Conservation (phyloP, 2,888 invertebrate genomes). For the Poecilus cupreus region DNA sequence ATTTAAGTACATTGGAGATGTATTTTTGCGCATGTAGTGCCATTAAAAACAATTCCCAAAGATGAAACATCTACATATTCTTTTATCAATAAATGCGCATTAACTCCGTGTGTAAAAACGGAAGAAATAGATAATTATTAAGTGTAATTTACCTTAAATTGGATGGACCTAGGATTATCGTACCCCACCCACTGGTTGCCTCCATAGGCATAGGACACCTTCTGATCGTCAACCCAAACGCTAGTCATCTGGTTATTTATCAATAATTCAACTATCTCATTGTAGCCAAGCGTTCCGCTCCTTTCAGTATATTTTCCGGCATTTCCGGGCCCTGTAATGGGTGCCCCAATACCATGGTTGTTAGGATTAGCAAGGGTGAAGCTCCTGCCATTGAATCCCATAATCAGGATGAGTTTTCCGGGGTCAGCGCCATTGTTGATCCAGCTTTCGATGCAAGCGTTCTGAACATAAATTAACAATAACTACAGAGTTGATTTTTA, state of each 20-base stretch:
- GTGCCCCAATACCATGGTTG: slow-evolving; percentile 75
- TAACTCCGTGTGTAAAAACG: too few species aligned
- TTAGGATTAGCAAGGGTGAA: slow-evolving; percentile 76
- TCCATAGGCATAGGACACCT: slow-evolving; percentile 71
- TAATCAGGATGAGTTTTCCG: slow-evolving; percentile 81
- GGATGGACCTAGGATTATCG: slow-evolving; percentile 70
- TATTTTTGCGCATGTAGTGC: background rate
- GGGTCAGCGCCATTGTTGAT: slow-evolving; percentile 75
- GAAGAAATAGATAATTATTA: too few species aligned
- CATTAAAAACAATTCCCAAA: background rate
- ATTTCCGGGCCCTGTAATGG: slow-evolving; percentile 75
- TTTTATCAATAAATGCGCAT: too few species aligned
- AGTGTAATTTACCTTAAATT: slow-evolving; percentile 68
- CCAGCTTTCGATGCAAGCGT: slow-evolving; percentile 74
- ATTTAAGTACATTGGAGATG: background rate
- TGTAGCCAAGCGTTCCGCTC: slow-evolving; percentile 81
- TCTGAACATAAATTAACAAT: slow-evolving; percentile 65
- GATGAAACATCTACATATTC: background rate
- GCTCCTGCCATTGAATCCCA: slow-evolving; percentile 82
- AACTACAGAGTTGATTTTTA: background rate
- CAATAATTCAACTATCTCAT: slow-evolving; percentile 75
- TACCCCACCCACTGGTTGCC: slow-evolving; percentile 71
- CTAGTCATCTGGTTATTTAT: slow-evolving; percentile 67
- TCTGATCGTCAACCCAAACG: slow-evolving; percentile 69
- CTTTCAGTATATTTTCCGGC: slow-evolving; percentile 80